Percentiles rank a stretch among this genome's conserved stretches.
phyloP scores from a whole-genome alignment of 2,888 invertebrate genomes.

The Lepidochitona cinerea region DNA sequence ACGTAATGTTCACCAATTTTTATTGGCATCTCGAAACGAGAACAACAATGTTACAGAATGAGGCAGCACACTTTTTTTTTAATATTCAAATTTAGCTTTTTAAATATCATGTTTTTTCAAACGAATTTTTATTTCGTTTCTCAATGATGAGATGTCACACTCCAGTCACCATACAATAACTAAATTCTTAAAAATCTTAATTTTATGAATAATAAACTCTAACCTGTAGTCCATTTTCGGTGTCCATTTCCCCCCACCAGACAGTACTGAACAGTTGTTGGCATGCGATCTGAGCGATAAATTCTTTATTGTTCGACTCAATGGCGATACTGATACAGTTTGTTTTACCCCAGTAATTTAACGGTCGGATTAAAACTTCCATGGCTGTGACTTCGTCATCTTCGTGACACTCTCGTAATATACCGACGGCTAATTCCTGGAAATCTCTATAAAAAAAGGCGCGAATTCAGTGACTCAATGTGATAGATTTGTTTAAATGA shows the following conservation, averaged over 20 bases:
- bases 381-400: conserved; percentile 43
- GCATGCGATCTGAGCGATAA: conserved; percentile 54
- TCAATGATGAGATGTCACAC: no score
- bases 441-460: conserved; percentile 23
- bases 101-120: no score
- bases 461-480: not conserved
- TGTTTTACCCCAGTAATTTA: conserved; percentile 42
- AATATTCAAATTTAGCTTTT: no score
- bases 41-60: no score
- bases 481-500: not conserved
- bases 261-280: conserved; percentile 51
- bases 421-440: conserved; percentile 45
- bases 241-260: conserved; percentile 52
- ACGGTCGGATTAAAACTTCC: conserved; percentile 37
- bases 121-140: no score
- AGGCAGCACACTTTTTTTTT: no score
- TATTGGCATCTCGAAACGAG: no score
- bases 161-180: no score
- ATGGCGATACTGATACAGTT: conserved; percentile 46
- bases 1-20: no score
- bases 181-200: no score
- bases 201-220: not conserved
- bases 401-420: conserved; percentile 46
- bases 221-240: conserved; percentile 37
- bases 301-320: conserved; percentile 48